Conservation (phyloP, 2,797 vertebrate genomes). For the Dryobates pubescens region DNA sequence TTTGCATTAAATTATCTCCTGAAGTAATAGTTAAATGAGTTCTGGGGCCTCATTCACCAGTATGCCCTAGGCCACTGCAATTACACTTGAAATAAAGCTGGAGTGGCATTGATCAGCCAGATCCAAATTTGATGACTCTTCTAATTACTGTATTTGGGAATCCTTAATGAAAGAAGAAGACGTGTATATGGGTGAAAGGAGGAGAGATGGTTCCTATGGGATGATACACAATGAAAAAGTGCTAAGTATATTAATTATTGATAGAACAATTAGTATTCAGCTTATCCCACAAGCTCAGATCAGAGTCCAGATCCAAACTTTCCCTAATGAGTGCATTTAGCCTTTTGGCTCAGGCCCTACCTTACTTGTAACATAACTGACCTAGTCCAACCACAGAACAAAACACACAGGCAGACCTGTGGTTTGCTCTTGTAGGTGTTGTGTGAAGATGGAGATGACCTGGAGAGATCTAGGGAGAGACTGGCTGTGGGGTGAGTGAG, state of each 20-base stretch:
- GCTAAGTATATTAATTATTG: slow-evolving; percentile 43
- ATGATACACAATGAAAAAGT: slow-evolving; percentile 1
- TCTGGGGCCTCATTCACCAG: neutral
- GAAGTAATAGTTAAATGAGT: neutral
- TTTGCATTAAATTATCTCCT: neutral
- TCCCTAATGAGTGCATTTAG: neutral
- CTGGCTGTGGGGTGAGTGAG: neutral
- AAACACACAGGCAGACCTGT: neutral
- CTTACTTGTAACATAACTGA: neutral
- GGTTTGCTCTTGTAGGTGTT: neutral
- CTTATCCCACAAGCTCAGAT: neutral
- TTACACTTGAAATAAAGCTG: neutral
- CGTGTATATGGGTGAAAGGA: neutral
- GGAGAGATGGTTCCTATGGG: neutral
- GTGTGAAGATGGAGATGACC: neutral
- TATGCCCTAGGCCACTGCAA: neutral
- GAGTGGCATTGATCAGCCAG: neutral
- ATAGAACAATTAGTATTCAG: slow-evolving; percentile 29
- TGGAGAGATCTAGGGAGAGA: neutral
- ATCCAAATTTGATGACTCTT: neutral
- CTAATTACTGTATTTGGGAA: neutral
- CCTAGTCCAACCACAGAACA: neutral
- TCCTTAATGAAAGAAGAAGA: slow-evolving; percentile 33
- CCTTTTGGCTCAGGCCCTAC: neutral
- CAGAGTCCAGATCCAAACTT: neutral